Evolutionary conservation across 2,797 vertebrate genomes (phyloP), one percentile per base, ranked within the genome.

Genomic region (Neosilurus mollespiculum): DNA sequence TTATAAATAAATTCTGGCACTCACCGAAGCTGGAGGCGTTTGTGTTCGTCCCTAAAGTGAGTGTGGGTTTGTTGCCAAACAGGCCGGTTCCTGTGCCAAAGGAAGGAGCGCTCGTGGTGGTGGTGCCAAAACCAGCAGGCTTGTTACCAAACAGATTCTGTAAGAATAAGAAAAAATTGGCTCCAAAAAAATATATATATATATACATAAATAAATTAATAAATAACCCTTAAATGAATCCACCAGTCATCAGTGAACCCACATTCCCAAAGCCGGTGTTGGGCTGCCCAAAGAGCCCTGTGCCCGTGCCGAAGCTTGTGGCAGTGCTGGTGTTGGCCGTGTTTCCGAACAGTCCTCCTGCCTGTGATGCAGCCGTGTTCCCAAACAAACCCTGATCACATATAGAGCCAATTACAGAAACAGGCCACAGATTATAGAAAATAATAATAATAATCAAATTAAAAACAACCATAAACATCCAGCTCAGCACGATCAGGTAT

Each of bases 121-220:
- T 97, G 89, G 96, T 91, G 81, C 97, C 98, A 71, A 99, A 99
- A 51, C 95, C 95, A 0, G 96, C 89, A 0, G 97, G 91, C 87
- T 99, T 99, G 91, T 94, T 97, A 26, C 96, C 96, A 86, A 99
- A 99, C 85, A 99, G 91, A 88, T 93, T 97, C 93, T 95, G 93
- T 83, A 90, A 81, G 1, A 34, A 72, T 0, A 79, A 18, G 34
- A 18, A 24, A 70, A 26, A 9, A 14, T n/a, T 4, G 12, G 53
- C 20, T 54, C 34, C 51, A 22, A 61, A 43, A 73, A 20, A 9
- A 20, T 8, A 56, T 8, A 22, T 77, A 81, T 56, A 70, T 37
- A 34, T 5, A 59, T 1, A 26, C 0, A 20, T 18, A 30, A 7
- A 58, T 22, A 37, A 51, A 76, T 15, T 26, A 12, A 34, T 16